Evolutionary conservation across 2,888 invertebrate species (phyloP).

Genomic region (Polyommatus iphigenia): DNA sequence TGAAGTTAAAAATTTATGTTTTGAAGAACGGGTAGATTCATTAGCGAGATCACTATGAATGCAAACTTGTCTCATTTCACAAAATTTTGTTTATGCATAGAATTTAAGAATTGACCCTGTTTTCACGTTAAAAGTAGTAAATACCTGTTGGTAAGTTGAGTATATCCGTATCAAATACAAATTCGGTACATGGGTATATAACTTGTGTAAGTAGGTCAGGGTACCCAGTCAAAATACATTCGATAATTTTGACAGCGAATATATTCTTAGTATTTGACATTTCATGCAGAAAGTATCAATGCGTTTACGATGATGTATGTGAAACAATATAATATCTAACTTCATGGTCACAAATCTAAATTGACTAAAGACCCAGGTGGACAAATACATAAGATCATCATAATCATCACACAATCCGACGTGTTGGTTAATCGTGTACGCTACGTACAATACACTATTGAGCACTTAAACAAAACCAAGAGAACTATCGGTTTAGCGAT

Average conservation of each 20-base stretch:
- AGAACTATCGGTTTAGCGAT: slow-evolving; percentile 9
- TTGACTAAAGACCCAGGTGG: background rate
- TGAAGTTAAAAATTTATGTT: no score
- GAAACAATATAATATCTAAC: no score
- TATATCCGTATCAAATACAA: background rate
- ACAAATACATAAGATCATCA: background rate
- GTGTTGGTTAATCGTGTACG: background rate
- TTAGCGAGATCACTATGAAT: no score
- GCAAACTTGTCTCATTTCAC: no score
- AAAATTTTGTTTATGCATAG: background rate
- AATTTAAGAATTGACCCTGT: background rate
- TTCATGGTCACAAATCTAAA: background rate
- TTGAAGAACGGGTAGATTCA: no score
- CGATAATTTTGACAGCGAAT: background rate
- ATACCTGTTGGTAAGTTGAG: background rate
- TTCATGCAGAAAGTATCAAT: background rate
- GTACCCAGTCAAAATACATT: background rate
- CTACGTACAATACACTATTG: background rate
- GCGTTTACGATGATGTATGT: background rate
- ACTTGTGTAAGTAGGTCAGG: background rate
- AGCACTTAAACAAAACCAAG: background rate
- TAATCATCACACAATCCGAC: slow-evolving; percentile 3
- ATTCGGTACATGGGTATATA: background rate
- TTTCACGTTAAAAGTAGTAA: background rate
- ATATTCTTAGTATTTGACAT: no score